Evolutionary conservation across 2,113 vertebrate genomes (phyloP).

Genomic region (Grus americana): DNA sequence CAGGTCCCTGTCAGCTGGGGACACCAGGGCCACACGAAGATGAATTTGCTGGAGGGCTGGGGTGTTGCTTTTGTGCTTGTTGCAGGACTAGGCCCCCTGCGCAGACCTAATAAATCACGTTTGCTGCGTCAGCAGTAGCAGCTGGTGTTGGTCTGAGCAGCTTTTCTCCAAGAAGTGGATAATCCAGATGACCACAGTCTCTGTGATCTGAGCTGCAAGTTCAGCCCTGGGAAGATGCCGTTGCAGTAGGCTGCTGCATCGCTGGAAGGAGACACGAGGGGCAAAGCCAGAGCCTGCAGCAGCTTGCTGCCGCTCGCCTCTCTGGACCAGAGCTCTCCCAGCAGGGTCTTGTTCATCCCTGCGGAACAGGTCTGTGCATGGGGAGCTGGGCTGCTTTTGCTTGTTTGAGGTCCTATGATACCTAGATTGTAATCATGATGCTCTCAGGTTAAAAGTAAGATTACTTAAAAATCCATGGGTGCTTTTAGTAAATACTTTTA

Average conservation of each 20-base stretch:
- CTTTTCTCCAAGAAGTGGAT: not conserved
- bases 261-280: not conserved
- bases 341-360: not conserved
- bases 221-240: not conserved
- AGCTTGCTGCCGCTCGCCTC: not conserved
- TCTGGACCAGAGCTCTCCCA: not conserved
- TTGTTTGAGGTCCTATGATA: fast-evolving
- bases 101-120: not conserved
- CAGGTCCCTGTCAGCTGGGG: not conserved
- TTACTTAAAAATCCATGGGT: not conserved
- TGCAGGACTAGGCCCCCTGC: not conserved
- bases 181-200: not conserved
- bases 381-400: not conserved
- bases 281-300: not conserved
- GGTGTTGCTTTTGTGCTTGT: not conserved
- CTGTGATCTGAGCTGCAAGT: not conserved
- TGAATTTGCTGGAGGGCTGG: not conserved
- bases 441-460: not conserved
- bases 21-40: not conserved
- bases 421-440: fast-evolving
- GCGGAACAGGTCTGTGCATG: slow-evolving; percentile 23
- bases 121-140: not conserved
- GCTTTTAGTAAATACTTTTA: not conserved
- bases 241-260: not conserved
- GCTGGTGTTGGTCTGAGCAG: not conserved